Evolutionary conservation across 2,888 invertebrate species (phyloP).

Genomic region (Phengaris alcon): DNA sequence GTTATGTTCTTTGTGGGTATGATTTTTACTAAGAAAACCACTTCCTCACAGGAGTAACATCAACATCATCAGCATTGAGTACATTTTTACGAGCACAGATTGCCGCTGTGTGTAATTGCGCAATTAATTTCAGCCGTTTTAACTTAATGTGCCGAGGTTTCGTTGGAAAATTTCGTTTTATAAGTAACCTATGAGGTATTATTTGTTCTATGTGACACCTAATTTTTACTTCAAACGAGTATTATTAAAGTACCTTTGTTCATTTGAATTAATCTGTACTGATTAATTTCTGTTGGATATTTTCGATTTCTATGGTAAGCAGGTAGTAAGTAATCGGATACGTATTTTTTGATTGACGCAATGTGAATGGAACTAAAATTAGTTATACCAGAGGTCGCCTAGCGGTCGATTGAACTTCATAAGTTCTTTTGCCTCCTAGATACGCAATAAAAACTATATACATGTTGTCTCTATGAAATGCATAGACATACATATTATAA

Average conservation of each 20-base stretch:
- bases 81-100: constrained; percentile 30
- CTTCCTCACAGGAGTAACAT: neutral
- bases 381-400: no score
- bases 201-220: neutral
- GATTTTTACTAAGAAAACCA: neutral
- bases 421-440: no score
- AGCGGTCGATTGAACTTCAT: no score
- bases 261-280: no score
- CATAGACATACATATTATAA: no score
- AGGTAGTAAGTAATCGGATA: no score
- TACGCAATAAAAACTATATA: no score
- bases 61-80: neutral
- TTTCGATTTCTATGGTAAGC: no score
- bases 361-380: no score
- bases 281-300: no score
- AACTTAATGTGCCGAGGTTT: constrained; percentile 3
- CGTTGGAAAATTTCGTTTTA: constrained; percentile 9
- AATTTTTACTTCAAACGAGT: neutral
- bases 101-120: constrained; percentile 36
- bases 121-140: constrained; percentile 29
- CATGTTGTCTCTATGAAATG: no score
- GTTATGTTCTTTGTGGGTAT: neutral
- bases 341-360: no score
- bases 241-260: neutral
- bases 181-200: neutral